A percentile compares a stretch with the other conserved stretches of the same genome.
Conservation (phyloP, 2,888 invertebrate species). For the Macroteleia sp. region DNA sequence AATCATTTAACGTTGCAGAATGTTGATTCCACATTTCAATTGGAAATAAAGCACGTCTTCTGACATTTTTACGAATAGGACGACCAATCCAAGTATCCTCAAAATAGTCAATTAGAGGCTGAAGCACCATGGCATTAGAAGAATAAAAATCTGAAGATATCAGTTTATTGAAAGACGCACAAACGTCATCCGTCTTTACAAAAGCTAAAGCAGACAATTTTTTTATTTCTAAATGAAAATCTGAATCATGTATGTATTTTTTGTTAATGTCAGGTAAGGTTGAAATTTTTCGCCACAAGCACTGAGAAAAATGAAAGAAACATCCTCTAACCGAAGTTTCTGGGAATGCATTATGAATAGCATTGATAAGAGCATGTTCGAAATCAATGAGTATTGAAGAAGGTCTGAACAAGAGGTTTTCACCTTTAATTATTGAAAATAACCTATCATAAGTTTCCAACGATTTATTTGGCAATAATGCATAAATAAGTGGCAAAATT, state of each 20-base stretch:
- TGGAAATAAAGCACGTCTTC: neutral
- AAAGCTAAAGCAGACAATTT: constrained; percentile 32
- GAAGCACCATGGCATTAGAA: neutral
- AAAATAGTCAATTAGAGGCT: constrained; percentile 2
- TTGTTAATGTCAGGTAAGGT: constrained; percentile 3
- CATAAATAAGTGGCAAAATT: constrained; percentile 8
- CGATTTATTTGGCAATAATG: constrained; percentile 30
- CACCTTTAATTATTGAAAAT: constrained; percentile 18
- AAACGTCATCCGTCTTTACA: constrained; percentile 12
- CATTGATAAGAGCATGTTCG: constrained; percentile 3
- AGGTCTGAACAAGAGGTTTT: neutral
- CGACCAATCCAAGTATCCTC: neutral
- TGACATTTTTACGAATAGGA: neutral
- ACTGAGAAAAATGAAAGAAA: constrained; percentile 40
- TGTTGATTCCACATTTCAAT: constrained; percentile 7
- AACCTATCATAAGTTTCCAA: constrained; percentile 23
- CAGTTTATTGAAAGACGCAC: neutral
- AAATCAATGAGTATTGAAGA: constrained; percentile 9
- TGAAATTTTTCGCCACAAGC: constrained; percentile 34
- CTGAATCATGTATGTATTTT: constrained; percentile 7
- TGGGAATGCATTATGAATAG: neutral
- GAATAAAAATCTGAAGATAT: neutral
- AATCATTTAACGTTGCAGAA: neutral
- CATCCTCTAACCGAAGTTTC: constrained; percentile 9
- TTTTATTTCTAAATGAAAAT: constrained; percentile 21